phyloP scores from a whole-genome alignment of 1,140 invertebrate genomes.

The Drosophila subobscura region DNA sequence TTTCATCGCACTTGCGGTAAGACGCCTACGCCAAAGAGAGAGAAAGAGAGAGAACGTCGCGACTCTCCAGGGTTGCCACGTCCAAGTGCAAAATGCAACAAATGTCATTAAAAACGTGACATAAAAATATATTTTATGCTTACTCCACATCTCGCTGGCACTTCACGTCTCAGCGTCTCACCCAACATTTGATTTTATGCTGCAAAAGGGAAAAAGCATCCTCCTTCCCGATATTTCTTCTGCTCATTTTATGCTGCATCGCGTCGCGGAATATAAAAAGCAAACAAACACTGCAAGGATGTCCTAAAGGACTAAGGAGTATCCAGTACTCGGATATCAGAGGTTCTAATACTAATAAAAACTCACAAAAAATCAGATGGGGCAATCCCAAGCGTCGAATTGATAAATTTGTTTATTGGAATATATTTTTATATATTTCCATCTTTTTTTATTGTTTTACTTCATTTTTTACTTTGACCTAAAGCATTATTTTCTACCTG shows the following conservation, averaged over 20 bases:
- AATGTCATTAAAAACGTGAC: slow-evolving; percentile 78
- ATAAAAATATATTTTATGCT: slow-evolving; percentile 78
- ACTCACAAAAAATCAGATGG: no score
- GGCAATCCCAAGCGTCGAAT: no score
- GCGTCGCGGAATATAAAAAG: slow-evolving; percentile 63
- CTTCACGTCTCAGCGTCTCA: slow-evolving; percentile 14
- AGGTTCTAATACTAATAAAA: no score
- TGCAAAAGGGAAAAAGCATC: slow-evolving; percentile 28
- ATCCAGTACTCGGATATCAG: neutral
- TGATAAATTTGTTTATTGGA: no score
- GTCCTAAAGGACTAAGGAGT: neutral
- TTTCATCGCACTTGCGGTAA: slow-evolving; percentile 33
- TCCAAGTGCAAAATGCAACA: slow-evolving; percentile 74
- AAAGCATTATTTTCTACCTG: no score
- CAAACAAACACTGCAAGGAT: neutral
- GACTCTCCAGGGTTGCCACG: slow-evolving; percentile 1
- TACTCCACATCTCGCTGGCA: slow-evolving; percentile 36
- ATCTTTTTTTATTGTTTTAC: no score
- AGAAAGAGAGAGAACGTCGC: neutral
- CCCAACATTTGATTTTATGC: slow-evolving; percentile 45
- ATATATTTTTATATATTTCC: no score
- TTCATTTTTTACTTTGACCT: no score
- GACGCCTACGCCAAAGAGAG: slow-evolving; percentile 33
- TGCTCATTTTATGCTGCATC: slow-evolving; percentile 67
- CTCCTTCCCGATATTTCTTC: slow-evolving; percentile 29